Base-by-base conservation (phyloP, 2,113 vertebrate genomes). In the Lanius ludovicianus region DNA sequence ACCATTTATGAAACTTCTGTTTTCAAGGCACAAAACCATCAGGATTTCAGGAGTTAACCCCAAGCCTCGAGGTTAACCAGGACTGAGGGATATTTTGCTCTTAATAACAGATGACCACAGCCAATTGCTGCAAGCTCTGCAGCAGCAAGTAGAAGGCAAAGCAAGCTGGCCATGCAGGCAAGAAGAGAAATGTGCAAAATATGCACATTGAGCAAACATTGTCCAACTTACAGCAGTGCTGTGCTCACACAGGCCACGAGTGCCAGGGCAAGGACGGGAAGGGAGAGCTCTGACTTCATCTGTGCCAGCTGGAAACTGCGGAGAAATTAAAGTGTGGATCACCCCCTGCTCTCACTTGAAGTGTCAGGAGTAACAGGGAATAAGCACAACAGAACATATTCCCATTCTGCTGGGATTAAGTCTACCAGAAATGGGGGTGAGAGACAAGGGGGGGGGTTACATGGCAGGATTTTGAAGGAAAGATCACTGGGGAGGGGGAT, bases 221-320 rank as follows among this genome's bases (percentile, higher is more conserved):
- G 65, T 55, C 55, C 93, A 89, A 98, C 98, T 98, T 77, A 98
- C 98, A 46, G 96, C 94, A 92, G 89, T 23, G 53, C 53, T 91
- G 96, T 30, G 91, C 94, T 97, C 80, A 97, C 35, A 59, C 97
- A 97, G 39, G 97, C 97, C 81, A 96, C 37, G 3, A 98, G 25
- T 5, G 98, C 98, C 57, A 98, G 95, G 79, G 76, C 93, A 13
- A 97, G 98, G 84, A 97, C 84, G 0, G 98, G 90, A 31, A 97
- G 84, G 64, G 98, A 97, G 46, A 98, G 97, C 78, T 98, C 98
- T 0, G 71, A 93, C 91, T 94, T 98, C 98, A 98, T 98, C 73
- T 97, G 98, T 1, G 23, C 92, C 87, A 98, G 84, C 24, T 98
- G 98, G 73, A 97, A 98, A 73, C 98, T 98, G 87, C 7, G 41